Percentiles rank a stretch among this genome's conserved stretches.
These are phyloP conservation scores for Hofmannophila pseudospretella DNA, from an alignment of 2,888 invertebrate species.

Conservation along the genomic window DNA sequence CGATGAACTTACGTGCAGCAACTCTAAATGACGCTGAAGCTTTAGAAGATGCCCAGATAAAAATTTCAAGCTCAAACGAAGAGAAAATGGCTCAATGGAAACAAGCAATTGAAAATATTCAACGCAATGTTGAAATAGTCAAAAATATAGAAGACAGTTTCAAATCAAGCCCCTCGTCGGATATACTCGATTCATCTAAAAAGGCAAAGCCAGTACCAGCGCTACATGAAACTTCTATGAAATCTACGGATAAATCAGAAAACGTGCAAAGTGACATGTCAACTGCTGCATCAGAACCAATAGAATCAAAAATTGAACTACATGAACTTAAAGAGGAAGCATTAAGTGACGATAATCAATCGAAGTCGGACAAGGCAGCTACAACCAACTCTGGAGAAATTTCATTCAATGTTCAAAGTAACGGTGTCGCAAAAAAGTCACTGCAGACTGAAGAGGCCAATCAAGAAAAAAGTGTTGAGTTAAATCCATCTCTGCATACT, in stretches of 20 bases:
- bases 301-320: constrained; percentile 15
- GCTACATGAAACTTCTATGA: background rate
- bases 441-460: background rate
- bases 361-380: constrained; percentile 4
- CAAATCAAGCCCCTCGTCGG: constrained; percentile 16
- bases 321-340: constrained; percentile 6
- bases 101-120: constrained; percentile 45
- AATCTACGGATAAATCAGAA: constrained; percentile 2
- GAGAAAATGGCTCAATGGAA: constrained; percentile 57
- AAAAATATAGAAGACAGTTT: constrained; percentile 59
- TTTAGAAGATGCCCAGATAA: constrained; percentile 24
- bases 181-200: background rate
- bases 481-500: background rate
- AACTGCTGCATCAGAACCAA: constrained; percentile 19
- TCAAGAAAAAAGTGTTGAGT: constrained; percentile 1
- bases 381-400: constrained; percentile 9
- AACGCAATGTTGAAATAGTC: constrained; percentile 47
- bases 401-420: constrained; percentile 2
- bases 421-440: background rate
- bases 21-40: constrained; percentile 29
- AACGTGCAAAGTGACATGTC: constrained; percentile 14
- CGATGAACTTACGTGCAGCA: constrained; percentile 34
- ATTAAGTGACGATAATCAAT: constrained; percentile 15
- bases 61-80: constrained; percentile 36
- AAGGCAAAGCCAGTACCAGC: background rate